Evolutionary conservation across 2,797 vertebrate species (phyloP).

Genomic region (Notolepis coatsorum): DNA sequence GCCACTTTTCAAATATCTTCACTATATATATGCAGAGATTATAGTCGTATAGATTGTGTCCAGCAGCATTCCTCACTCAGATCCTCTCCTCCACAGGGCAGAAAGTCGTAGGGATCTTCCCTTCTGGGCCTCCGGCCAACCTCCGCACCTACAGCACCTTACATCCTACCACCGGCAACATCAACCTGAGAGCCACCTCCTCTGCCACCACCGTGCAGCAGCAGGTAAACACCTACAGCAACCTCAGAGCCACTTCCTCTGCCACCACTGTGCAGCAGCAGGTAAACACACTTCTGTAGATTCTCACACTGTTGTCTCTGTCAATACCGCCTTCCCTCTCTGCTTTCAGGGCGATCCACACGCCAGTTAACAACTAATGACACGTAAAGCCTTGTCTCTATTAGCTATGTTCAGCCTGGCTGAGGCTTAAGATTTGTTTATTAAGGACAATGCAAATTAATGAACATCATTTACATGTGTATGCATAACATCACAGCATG

Average conservation of each 20-base stretch:
- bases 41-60: neutral
- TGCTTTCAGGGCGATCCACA: too few relatives aligned
- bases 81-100: constrained; percentile 81
- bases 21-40: neutral
- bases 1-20: neutral
- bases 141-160: constrained; percentile 95
- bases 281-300: constrained; percentile 49
- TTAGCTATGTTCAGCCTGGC: neutral
- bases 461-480: too few relatives aligned
- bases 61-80: neutral
- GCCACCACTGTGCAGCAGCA: constrained; percentile 81
- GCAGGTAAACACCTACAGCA: too few relatives aligned
- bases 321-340: too few relatives aligned
- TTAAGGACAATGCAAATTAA: too few relatives aligned
- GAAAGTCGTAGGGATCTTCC: constrained; percentile 96
- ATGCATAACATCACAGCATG: too few relatives aligned
- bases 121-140: constrained; percentile 89
- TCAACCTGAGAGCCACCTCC: constrained; percentile 91
- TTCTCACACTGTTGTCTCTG: neutral
- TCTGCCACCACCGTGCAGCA: too few relatives aligned
- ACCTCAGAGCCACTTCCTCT: constrained; percentile 90
- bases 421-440: too few relatives aligned
- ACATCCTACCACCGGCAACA: constrained; percentile 93
- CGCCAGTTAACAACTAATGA: too few relatives aligned
- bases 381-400: too few relatives aligned